Conservation (phyloP, 2,113 vertebrate genomes). For the Bungarus multicinctus region DNA sequence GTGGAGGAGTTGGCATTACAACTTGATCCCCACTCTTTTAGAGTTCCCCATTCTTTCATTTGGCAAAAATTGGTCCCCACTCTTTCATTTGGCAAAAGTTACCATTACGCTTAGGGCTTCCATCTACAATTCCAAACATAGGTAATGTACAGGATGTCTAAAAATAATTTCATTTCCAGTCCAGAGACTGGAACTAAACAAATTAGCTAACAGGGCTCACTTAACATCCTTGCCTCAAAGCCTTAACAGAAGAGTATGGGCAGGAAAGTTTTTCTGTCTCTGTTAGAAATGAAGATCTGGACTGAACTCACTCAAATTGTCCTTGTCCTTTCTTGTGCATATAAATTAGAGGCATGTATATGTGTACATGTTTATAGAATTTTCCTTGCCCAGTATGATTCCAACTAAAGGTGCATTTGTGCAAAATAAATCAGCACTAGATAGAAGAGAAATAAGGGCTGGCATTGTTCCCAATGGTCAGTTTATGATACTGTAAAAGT, state of each 20-base stretch:
- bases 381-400: not conserved
- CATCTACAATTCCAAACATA: not conserved
- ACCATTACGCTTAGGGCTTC: not conserved
- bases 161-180: not conserved
- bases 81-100: not conserved
- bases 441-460: not conserved
- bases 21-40: not conserved
- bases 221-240: not conserved
- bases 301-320: not conserved
- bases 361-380: not conserved
- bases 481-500: not conserved
- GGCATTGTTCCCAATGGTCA: not conserved
- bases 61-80: too few species aligned
- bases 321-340: not conserved
- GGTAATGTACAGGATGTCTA: not conserved
- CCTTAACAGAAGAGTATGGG: not conserved
- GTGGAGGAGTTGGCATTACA: not conserved
- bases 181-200: not conserved
- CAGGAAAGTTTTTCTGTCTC: not conserved
- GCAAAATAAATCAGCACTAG: not conserved
- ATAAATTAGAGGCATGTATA: not conserved
- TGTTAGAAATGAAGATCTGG: not conserved
- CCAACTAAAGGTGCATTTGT: not conserved
- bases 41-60: too few species aligned
- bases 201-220: not conserved